A percentile compares a stretch with the other conserved stretches of the same genome.
phyloP scores from a whole-genome alignment of 1,140 invertebrate species.

The Rhagoletis zephyria region DNA sequence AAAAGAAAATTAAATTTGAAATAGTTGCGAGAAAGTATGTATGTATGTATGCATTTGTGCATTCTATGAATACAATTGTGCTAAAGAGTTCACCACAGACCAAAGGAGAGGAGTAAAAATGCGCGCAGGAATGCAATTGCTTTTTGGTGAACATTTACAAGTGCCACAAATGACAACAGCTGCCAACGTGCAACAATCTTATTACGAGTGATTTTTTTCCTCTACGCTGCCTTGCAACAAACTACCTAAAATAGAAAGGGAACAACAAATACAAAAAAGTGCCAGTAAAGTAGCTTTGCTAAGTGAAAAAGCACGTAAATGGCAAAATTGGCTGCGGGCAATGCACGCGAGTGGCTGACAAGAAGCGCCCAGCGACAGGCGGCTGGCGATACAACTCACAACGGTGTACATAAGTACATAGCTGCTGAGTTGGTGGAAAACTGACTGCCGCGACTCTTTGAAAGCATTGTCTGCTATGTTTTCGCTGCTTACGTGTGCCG shows the following conservation, averaged over 20 bases:
- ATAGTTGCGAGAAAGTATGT: neutral
- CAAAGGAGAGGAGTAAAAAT: neutral
- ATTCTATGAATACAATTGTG: neutral
- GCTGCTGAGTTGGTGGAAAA: neutral
- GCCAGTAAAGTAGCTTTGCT: constrained; percentile 34
- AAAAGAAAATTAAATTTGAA: neutral
- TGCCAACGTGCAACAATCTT: constrained; percentile 52
- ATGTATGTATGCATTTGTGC: no score
- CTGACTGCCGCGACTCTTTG: neutral
- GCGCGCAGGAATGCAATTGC: constrained; percentile 30
- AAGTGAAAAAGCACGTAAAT: constrained; percentile 52
- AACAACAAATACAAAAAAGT: constrained; percentile 5
- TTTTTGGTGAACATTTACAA: constrained; percentile 32
- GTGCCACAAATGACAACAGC: constrained; percentile 48
- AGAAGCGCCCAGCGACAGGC: neutral
- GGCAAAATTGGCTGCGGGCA: constrained; percentile 36
- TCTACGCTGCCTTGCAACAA: neutral
- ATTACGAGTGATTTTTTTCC: constrained; percentile 39
- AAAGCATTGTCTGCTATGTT: neutral
- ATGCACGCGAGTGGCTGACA: constrained; percentile 48
- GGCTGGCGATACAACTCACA: neutral
- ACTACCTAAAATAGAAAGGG: neutral
- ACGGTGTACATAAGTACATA: neutral
- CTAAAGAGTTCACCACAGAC: neutral
- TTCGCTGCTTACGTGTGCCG: neutral